Percentiles rank a stretch among this genome's conserved stretches.
Evolutionary conservation across 2,113 vertebrate genomes (phyloP).

Genomic region (Corynorhinus townsendii): DNA sequence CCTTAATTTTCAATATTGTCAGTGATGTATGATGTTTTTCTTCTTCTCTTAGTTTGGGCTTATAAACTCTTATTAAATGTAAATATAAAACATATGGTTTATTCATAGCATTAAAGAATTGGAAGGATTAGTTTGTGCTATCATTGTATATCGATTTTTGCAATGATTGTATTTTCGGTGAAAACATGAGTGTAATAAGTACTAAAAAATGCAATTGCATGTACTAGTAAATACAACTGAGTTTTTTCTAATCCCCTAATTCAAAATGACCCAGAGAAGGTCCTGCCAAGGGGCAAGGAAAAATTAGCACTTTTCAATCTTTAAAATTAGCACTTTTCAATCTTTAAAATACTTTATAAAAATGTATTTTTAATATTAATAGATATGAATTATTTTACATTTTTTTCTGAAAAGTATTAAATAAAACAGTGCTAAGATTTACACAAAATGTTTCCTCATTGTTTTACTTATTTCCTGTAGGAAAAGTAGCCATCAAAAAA

Average conservation of each 20-base stretch:
- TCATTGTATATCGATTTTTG: background rate
- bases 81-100: background rate
- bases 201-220: background rate
- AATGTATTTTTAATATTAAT: background rate
- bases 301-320: constrained; percentile 45
- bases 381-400: constrained; percentile 25
- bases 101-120: background rate
- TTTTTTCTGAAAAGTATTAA: constrained; percentile 3
- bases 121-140: background rate
- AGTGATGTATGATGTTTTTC: background rate
- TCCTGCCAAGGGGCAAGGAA: background rate
- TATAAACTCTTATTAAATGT: constrained; percentile 1
- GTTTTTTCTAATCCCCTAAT: constrained; percentile 18
- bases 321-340: constrained; percentile 19
- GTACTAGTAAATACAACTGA: background rate
- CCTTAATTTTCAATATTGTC: constrained; percentile 6
- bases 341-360: constrained; percentile 22
- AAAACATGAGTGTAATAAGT: constrained; percentile 21
- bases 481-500: constrained; percentile 96
- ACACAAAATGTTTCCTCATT: constrained; percentile 42
- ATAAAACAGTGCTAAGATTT: background rate
- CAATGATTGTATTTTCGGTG: background rate
- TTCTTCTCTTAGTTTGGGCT: constrained; percentile 30
- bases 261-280: background rate
- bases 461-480: constrained; percentile 75